Percentiles rank a stretch among this genome's conserved stretches.
Evolutionary conservation across 2,113 vertebrate species (phyloP).

Genomic region (Acinonyx jubatus): DNA sequence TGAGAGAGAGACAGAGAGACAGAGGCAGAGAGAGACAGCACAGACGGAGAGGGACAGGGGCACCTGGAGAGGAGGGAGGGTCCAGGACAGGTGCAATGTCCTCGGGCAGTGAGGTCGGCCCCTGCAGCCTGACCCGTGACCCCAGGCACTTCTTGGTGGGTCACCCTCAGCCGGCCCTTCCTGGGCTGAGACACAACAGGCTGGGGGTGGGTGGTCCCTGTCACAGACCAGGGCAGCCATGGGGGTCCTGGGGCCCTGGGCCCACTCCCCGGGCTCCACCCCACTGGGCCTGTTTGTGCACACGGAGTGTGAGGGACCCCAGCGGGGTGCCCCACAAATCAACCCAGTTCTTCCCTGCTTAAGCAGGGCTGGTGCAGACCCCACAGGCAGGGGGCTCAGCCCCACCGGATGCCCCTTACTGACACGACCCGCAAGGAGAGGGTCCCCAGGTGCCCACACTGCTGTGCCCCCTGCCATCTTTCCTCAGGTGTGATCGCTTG

Average conservation of each 20-base stretch:
- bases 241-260: background rate
- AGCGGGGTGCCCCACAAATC: no score
- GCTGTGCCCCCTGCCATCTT: no score
- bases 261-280: background rate
- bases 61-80: no score
- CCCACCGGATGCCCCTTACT: no score
- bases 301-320: background rate
- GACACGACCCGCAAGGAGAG: no score
- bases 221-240: rapidly evolving
- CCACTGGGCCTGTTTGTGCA: background rate
- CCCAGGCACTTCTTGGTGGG: background rate
- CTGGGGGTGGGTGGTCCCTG: background rate
- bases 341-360: no score
- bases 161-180: no score
- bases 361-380: no score
- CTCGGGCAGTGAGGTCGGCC: background rate
- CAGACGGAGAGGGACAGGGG: rapidly evolving
- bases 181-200: background rate
- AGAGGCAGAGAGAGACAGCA: background rate
- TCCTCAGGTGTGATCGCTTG: no score
- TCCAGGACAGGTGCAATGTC: rapidly evolving
- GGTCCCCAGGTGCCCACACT: no score
- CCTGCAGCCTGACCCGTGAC: background rate
- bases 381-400: no score
- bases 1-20: background rate